Evolutionary conservation across 2,113 vertebrate genomes (phyloP), one percentile per base, ranked within the genome.

Genomic region (Calidris pygmaea): DNA sequence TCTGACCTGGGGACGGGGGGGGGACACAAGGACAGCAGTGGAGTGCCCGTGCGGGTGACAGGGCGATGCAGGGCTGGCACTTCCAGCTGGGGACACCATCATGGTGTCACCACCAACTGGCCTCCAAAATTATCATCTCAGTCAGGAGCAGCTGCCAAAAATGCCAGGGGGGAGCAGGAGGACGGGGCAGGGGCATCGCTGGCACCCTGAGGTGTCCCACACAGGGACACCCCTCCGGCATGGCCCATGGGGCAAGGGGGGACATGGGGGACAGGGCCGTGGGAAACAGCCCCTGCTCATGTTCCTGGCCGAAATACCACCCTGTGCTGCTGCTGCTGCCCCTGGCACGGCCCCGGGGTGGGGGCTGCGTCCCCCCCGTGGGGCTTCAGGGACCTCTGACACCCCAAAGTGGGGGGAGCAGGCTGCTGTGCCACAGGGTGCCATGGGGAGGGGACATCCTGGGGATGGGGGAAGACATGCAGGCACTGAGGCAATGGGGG

Each of bases 211-310:
- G 19, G 27, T 20, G 48, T n/a, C 60, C 45, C 60, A 37, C 0
- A 0, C 1, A 5, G 59, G 58, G 26, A 34, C 1, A 3, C 22
- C 58, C 65, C 56, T 29, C 17, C 0, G 0, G 56, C 3, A 2
- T 8, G 8, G 39, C 30, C n/a, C 41, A 6, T 20, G 0, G 9
- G 52, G 35, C 32, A 53, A 27, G 39, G 5, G 9, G n/a, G 80
- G 30, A 67, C 62, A 43, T 3, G 12, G 32, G n/a, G 76, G 47
- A 35, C 50, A 66, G 24, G 32, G 34, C 4, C 0, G 2, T 12
- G 41, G 47, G 10, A 66, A 85, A 50, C 11, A 14, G 27, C 39
- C 53, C 30, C 65, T 14, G 24, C 43, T 55, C 37, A 0, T 6
- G 22, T 17, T 47, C 39, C 50, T 0, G 1, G 53, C 37, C 3